Evolutionary conservation across 2,888 invertebrate genomes (phyloP).

Genomic region (Podotricha telesiphe): DNA sequence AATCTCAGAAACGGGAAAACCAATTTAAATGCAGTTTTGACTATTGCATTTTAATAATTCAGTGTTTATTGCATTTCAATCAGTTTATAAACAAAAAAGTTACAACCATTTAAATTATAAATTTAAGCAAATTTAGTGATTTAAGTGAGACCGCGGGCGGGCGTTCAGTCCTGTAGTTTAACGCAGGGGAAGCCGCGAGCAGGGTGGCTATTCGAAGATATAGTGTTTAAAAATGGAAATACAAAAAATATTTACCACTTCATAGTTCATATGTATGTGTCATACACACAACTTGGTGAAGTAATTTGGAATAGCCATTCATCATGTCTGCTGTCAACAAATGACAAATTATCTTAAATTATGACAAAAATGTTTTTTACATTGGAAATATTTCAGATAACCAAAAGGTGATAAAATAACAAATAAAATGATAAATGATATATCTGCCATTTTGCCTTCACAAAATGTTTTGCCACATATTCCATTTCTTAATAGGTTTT

Average conservation of each 20-base stretch:
- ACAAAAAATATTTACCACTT: not conserved
- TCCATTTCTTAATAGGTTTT: not conserved
- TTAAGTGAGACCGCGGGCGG: too few species aligned
- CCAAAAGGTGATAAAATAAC: not conserved
- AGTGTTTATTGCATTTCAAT: too few species aligned
- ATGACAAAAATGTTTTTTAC: slow-evolving; percentile 34
- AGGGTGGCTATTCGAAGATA: too few species aligned
- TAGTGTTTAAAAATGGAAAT: too few species aligned
- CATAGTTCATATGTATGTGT: not conserved
- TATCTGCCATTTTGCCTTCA: slow-evolving; percentile 21
- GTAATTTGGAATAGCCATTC: slow-evolving; percentile 4
- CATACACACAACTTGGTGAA: not conserved
- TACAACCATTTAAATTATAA: too few species aligned
- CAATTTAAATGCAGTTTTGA: too few species aligned
- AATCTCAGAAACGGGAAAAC: too few species aligned
- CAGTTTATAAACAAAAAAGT: too few species aligned
- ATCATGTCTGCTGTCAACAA: slow-evolving; percentile 17
- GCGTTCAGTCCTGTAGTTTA: too few species aligned
- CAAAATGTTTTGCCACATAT: not conserved
- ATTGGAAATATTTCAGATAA: slow-evolving; percentile 32
- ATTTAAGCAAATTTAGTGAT: too few species aligned
- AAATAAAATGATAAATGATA: slow-evolving; percentile 28
- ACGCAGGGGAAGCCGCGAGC: too few species aligned
- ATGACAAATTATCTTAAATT: slow-evolving; percentile 29
- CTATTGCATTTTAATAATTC: too few species aligned